Base-by-base conservation (phyloP, 2,888 invertebrate species). In the Andrena haemorrhoa region DNA sequence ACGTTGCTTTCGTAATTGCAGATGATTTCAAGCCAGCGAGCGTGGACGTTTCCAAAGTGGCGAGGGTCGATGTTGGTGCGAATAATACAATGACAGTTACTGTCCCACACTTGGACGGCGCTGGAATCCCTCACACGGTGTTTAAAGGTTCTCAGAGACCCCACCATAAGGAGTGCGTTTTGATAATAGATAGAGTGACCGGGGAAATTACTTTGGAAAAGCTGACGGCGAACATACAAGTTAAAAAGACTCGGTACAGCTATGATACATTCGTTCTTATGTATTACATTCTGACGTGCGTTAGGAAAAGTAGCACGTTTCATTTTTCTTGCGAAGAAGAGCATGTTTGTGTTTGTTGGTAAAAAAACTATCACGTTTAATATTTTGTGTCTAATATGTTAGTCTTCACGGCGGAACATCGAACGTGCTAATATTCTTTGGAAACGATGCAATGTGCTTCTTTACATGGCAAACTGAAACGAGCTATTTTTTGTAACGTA, bases 1-100 rank as follows among this genome's bases (percentile, higher is more conserved):
- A 41, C 3, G 1, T 41, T 5, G 41, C 41, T 41, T 4, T 1
- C 12, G 1, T 16, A 16, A 47, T 79, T 72, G 41, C 94, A 99
- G 98, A 99, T 97, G 99, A 99, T 94, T 99, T 99, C 94, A 99
- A 99, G 94, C 99, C 99, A 88, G 99, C 99, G n/a, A 99, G 98
- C 90, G 98, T 99, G 73, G 99, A 99, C 94, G 96, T 97, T 63
- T 97, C 97, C 91, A 98, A 98, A 94, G 97, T 97, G 95, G 98
- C 98, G 51, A 96, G 96, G 33, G 96, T 99, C 77, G 98, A 98
- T 94, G 97, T 99, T 84, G 98, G 98, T 86, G 96, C 96, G 88
- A 97, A 97, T 92, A 97, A 98, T 94, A 98, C 98, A 94, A 98
- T 99, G 90, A 98, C 98, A 88, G 97, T 98, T 85, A 98, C 98